Evolutionary conservation across 2,797 vertebrate genomes (phyloP).

Genomic region (Sebastes diploproa): DNA sequence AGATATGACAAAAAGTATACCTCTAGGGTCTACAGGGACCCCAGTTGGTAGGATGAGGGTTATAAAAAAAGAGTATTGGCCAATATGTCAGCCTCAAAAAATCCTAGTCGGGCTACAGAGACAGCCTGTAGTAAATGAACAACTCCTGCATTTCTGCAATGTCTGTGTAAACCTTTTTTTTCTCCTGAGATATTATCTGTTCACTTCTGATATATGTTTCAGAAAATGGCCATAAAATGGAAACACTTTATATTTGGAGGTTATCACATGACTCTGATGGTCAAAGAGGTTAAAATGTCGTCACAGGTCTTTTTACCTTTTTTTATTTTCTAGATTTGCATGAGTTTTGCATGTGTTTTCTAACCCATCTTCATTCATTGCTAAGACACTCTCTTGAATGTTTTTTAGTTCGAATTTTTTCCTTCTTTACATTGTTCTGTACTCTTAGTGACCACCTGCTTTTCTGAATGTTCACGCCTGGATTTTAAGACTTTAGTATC

Average conservation of each 20-base stretch:
- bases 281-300: not conserved
- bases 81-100: not conserved
- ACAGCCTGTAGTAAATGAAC: not conserved
- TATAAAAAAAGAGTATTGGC: not conserved
- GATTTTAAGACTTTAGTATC: not conserved
- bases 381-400: not conserved
- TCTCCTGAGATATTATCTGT: not conserved
- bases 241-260: not conserved
- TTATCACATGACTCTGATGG: not conserved
- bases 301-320: not conserved
- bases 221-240: not conserved
- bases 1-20: too few relatives aligned
- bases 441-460: not conserved
- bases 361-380: not conserved
- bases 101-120: too few relatives aligned
- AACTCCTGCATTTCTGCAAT: not conserved
- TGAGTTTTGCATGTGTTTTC: slow-evolving; percentile 32
- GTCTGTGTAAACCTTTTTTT: not conserved
- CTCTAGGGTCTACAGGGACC: too few relatives aligned
- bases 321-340: slow-evolving; percentile 4
- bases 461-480: slow-evolving; percentile 41
- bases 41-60: too few relatives aligned
- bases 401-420: not conserved
- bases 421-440: not conserved
- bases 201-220: not conserved